Percentiles rank a stretch among this genome's conserved stretches.
Conservation (phyloP, 2,797 vertebrate species). For the Neostethus bicornis region DNA sequence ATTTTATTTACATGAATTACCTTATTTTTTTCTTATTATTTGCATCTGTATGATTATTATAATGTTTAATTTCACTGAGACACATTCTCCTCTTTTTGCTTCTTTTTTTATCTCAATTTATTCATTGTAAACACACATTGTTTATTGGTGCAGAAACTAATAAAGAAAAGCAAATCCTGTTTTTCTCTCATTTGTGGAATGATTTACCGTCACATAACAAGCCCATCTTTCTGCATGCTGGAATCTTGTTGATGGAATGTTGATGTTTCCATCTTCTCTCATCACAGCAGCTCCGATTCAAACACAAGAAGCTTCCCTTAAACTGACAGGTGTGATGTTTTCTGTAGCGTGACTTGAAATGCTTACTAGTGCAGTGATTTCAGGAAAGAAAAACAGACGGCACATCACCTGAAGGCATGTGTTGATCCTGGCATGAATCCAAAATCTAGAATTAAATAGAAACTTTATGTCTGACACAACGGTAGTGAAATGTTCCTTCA, state of each 20-base stretch:
- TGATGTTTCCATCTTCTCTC: slow-evolving; percentile 9
- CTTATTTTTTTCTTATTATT: slow-evolving; percentile 5
- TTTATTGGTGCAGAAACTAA: slow-evolving; percentile 48
- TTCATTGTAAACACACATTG: slow-evolving; percentile 22
- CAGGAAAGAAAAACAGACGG: slow-evolving; percentile 37
- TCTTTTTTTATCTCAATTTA: too few relatives aligned
- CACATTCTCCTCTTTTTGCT: too few relatives aligned
- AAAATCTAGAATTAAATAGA: slow-evolving; percentile 1
- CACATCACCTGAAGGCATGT: slow-evolving; percentile 6
- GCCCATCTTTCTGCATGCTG: slow-evolving; percentile 17
- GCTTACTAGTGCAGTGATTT: slow-evolving; percentile 4
- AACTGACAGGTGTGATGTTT: slow-evolving; percentile 48
- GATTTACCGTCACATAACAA: slow-evolving; percentile 21
- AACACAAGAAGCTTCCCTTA: slow-evolving; percentile 38
- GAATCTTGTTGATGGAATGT: slow-evolving; percentile 13
- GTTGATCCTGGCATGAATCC: slow-evolving; percentile 22
- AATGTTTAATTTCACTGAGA: too few relatives aligned
- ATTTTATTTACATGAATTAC: neutral
- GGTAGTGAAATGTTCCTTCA: too few relatives aligned
- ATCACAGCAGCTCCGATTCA: slow-evolving; percentile 21
- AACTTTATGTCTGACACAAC: slow-evolving; percentile 7
- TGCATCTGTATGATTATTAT: slow-evolving; percentile 5
- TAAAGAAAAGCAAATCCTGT: slow-evolving; percentile 51
- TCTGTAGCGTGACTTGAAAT: slow-evolving; percentile 30
- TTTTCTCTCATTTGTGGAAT: slow-evolving; percentile 11